Evolutionary conservation across 2,888 invertebrate genomes (phyloP).

Genomic region (Mesorhabditis sp.): DNA sequence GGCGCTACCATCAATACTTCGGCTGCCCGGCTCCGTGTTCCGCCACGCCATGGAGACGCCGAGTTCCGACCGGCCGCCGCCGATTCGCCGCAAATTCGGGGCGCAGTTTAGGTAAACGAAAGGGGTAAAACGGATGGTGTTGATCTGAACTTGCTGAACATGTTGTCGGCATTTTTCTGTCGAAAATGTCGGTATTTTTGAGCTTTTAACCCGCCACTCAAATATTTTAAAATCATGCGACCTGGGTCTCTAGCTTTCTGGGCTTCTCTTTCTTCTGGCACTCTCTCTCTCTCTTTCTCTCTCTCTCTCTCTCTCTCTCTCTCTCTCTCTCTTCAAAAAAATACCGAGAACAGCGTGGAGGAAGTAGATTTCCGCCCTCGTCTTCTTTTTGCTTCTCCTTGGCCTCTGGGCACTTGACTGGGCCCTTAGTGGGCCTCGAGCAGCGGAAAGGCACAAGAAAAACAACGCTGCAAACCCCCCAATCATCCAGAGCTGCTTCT

Average conservation of each 20-base stretch:
- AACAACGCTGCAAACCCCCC: too few species aligned
- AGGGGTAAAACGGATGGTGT: neutral
- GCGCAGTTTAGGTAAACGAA: neutral
- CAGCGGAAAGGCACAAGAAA: too few species aligned
- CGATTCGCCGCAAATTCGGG: neutral
- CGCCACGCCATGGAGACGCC: too few species aligned
- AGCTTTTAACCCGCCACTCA: neutral
- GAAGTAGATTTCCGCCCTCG: neutral
- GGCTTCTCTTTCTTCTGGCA: neutral
- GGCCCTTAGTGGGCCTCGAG: too few species aligned
- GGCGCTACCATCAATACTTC: too few species aligned
- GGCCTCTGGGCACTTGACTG: neutral
- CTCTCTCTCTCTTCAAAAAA: neutral
- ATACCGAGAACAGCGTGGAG: neutral
- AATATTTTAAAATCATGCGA: neutral
- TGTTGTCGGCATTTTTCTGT: too few species aligned
- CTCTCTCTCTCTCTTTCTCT: conserved; percentile 1
- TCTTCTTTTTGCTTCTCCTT: neutral
- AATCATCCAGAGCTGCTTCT: neutral
- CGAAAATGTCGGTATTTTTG: neutral
- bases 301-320: neutral
- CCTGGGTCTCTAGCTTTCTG: neutral
- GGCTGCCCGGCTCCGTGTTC: too few species aligned
- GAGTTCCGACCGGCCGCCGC: neutral
- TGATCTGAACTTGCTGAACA: too few species aligned